phyloP scores from a whole-genome alignment of 2,797 vertebrate genomes.

The Paguma larvata region DNA sequence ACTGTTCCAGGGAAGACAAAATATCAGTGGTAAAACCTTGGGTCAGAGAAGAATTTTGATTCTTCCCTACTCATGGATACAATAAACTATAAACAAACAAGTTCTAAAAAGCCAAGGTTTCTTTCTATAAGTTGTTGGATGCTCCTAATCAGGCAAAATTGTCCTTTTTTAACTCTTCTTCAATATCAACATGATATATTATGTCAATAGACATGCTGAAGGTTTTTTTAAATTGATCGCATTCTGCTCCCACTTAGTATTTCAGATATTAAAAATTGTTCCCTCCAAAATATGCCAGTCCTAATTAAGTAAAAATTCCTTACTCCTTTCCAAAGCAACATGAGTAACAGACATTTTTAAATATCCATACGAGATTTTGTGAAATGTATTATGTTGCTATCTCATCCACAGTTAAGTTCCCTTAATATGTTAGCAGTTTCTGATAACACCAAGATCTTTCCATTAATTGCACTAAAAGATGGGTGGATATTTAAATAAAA shows the following conservation, averaged over 20 bases:
- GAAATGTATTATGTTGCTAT: neutral
- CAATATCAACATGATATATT: slow-evolving; percentile 24
- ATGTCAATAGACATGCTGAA: neutral
- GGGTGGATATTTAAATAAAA: neutral
- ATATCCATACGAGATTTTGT: neutral
- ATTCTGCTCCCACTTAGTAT: slow-evolving; percentile 49
- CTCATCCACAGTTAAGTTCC: neutral
- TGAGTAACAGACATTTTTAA: slow-evolving; percentile 37
- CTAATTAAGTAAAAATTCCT: slow-evolving; percentile 56
- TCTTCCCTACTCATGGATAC: neutral
- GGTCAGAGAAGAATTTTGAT: slow-evolving; percentile 46
- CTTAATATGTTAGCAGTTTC: slow-evolving; percentile 41
- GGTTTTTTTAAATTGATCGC: neutral
- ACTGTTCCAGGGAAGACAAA: slow-evolving; percentile 27
- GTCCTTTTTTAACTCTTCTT: slow-evolving; percentile 43
- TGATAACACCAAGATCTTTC: slow-evolving; percentile 39
- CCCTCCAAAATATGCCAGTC: neutral
- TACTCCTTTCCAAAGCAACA: slow-evolving; percentile 22
- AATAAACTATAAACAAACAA: neutral
- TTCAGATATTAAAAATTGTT: slow-evolving; percentile 37
- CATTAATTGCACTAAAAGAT: slow-evolving; percentile 34
- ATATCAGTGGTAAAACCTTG: neutral
- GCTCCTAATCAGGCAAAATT: slow-evolving; percentile 51
- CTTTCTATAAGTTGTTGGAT: slow-evolving; percentile 44
- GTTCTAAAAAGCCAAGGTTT: slow-evolving; percentile 37